phyloP scores from a whole-genome alignment of 2,113 vertebrate genomes.

The Paramisgurnus dabryanus region DNA sequence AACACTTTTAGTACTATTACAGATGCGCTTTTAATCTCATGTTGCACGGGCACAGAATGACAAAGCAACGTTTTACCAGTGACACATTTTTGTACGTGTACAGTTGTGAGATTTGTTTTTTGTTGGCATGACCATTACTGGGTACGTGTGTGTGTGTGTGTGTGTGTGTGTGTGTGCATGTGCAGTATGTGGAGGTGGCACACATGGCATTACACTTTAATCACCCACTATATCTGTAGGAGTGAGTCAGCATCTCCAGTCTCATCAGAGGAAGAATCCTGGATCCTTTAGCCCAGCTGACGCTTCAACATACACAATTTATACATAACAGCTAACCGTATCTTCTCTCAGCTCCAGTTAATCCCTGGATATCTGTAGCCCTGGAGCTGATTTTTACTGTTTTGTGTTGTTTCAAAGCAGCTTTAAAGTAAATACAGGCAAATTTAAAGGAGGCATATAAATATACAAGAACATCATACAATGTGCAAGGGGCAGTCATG shows the following conservation, averaged over 20 bases:
- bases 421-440: too few species aligned
- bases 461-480: too few species aligned
- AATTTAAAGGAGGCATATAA: too few species aligned
- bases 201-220: slow-evolving; percentile 61
- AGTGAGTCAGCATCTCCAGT: slow-evolving; percentile 59
- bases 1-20: slow-evolving; percentile 26
- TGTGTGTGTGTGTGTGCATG: slow-evolving; percentile 46
- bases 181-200: slow-evolving; percentile 59
- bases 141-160: slow-evolving; percentile 43
- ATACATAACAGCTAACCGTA: slow-evolving; percentile 35
- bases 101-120: slow-evolving; percentile 30
- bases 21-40: not conserved
- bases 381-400: too few species aligned
- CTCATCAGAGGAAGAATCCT: slow-evolving; percentile 50
- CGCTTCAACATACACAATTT: slow-evolving; percentile 46
- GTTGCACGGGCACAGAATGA: not conserved
- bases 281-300: slow-evolving; percentile 47
- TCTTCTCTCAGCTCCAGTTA: slow-evolving; percentile 3
- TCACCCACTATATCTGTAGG: slow-evolving; percentile 60
- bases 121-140: slow-evolving; percentile 33
- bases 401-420: too few species aligned
- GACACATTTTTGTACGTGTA: slow-evolving; percentile 13
- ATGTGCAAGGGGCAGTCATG: too few species aligned
- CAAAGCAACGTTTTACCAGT: not conserved
- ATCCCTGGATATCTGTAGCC: too few species aligned